Evolutionary conservation across 2,888 invertebrate genomes (phyloP).

Genomic region (Perdita meconis): DNA sequence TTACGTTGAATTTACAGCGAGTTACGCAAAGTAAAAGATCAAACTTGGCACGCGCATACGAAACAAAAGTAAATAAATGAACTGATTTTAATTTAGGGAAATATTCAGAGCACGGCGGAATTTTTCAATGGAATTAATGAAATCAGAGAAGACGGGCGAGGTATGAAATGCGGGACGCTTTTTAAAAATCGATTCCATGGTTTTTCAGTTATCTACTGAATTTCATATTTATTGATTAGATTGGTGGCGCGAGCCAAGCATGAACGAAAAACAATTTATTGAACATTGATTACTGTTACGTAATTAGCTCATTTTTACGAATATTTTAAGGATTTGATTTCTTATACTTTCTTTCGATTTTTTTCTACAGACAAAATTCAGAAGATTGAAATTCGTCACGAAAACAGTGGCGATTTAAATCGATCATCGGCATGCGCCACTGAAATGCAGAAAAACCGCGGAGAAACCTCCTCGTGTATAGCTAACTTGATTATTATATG

Average conservation of each 20-base stretch:
- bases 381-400: neutral
- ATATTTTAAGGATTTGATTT: neutral
- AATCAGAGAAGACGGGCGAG: neutral
- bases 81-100: neutral
- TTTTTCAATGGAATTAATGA: neutral
- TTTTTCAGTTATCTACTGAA: too few species aligned
- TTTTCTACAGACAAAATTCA: too few species aligned
- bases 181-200: too few species aligned
- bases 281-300: neutral
- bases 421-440: too few species aligned
- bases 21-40: neutral
- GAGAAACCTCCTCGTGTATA: too few species aligned
- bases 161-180: too few species aligned
- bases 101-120: neutral
- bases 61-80: too few species aligned
- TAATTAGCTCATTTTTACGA: too few species aligned
- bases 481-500: too few species aligned
- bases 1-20: conserved; percentile 5
- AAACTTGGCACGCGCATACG: too few species aligned
- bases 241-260: neutral
- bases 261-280: neutral
- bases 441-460: too few species aligned
- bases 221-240: neutral
- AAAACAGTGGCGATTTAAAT: too few species aligned
- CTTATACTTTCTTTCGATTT: neutral